Evolutionary conservation across 1,140 invertebrate species (phyloP), one percentile per base, ranked within the genome.

Genomic region (Bombus affinis): DNA sequence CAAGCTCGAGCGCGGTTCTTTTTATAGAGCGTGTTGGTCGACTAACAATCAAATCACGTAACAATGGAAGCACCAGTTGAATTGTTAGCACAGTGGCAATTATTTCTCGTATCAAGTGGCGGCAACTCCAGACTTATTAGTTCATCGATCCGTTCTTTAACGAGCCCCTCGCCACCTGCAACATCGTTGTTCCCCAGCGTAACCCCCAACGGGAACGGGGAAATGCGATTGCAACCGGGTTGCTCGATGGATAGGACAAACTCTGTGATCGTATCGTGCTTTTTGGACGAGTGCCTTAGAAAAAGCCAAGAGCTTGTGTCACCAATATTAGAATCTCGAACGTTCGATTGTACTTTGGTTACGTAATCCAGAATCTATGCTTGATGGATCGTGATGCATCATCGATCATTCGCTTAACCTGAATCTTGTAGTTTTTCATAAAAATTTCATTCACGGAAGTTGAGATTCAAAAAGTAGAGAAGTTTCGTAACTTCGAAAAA

Each of bases 61-160:
- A 75, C 59, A 75, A 82, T 77, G 71, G 59, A 77, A 87, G 84
- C 74, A 83, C 65, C 80, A 68, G 71, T 81, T 59, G 78, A 68
- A 81, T 85, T 72, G 59, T 68, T 70, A 81, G 47, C 39, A 42
- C 37, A 73, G 85, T 80, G 85, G 81, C 85, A 88, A 84, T 88
- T 88, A 87, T 83, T 88, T 80, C 78, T 53, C 81, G 70, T 71
- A 73, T 88, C 81, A 57, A 87, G 87, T 84, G 81, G 65, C 73
- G 59, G 57, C 35, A 84, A 66, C 75, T 81, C 76, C 76, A 81
- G 75, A 80, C 57, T 88, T 87, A 88, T 88, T 84, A 87, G 85
- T 84, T 25, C 76, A 84, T 66, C 80, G 86, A 86, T 87, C 68
- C 76, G 75, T 84, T 84, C 79, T 87, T 84, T 83, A 88, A 88